Conservation (phyloP, 2,113 vertebrate genomes). For the Pavo muticus region DNA sequence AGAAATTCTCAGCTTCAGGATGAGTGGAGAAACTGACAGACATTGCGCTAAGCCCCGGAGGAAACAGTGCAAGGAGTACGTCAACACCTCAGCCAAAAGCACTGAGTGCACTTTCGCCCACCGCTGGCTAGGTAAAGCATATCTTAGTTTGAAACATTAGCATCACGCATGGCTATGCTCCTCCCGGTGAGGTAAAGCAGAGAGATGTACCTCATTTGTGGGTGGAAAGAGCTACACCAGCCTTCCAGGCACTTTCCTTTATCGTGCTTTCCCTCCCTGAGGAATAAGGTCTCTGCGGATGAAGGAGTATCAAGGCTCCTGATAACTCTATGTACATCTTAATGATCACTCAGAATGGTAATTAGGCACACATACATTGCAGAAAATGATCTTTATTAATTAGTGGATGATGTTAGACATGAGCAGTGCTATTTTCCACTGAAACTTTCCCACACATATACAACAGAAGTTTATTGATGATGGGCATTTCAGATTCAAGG, state of each 20-base stretch:
- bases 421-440: neutral
- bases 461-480: neutral
- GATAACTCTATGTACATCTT: neutral
- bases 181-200: neutral
- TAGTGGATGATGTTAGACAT: constrained; percentile 5
- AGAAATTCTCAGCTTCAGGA: neutral
- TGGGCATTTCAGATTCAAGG: neutral
- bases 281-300: neutral
- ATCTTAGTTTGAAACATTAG: neutral
- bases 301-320: neutral
- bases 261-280: neutral
- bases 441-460: neutral
- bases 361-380: neutral
- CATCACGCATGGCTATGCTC: rapidly evolving
- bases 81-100: neutral
- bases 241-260: neutral
- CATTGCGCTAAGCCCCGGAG: neutral
- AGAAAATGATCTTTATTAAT: constrained; percentile 41
- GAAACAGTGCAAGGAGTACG: neutral
- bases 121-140: neutral
- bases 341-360: neutral
- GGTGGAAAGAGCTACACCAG: neutral
- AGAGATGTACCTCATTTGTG: rapidly evolving
- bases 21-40: neutral
- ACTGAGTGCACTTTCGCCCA: neutral